Conservation (phyloP, 2,113 vertebrate genomes). For the Cyprinodon tularosa region DNA sequence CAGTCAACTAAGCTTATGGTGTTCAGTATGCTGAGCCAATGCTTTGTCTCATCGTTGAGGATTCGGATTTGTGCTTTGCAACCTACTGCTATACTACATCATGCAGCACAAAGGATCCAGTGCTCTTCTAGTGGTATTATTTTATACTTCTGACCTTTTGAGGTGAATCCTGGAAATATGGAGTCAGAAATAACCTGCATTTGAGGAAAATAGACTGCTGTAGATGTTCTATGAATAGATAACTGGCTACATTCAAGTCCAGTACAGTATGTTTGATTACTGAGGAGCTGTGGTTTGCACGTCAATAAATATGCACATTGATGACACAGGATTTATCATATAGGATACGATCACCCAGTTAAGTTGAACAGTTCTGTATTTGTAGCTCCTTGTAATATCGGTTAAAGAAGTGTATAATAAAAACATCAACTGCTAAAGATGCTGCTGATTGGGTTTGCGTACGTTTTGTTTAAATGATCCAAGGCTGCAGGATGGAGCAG, state of each 20-base stretch:
- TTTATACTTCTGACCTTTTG: conserved; percentile 26
- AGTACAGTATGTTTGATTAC: conserved; percentile 61
- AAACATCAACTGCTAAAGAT: conserved; percentile 22
- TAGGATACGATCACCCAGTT: conserved; percentile 22
- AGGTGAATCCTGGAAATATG: conserved; percentile 36
- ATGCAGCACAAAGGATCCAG: conserved; percentile 52
- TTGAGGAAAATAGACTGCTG: conserved; percentile 52
- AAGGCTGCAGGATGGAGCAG: conserved; percentile 52
- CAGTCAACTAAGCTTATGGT: conserved; percentile 64
- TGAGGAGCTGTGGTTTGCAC: conserved; percentile 44
- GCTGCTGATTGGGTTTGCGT: conserved; percentile 14
- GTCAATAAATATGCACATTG: conserved; percentile 55
- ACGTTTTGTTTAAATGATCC: conserved; percentile 17
- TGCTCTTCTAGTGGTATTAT: conserved; percentile 31
- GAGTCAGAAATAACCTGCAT: conserved; percentile 29
- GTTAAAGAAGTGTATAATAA: conserved; percentile 2
- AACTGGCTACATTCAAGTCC: conserved; percentile 72
- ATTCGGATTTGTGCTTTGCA: conserved; percentile 48
- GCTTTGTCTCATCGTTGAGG: conserved; percentile 48
- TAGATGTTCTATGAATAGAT: conserved; percentile 45
- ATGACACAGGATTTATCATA: conserved; percentile 27
- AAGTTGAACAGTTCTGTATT: conserved; percentile 28
- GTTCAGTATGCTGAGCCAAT: conserved; percentile 40
- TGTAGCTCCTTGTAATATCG: conserved; percentile 1
- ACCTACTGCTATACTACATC: conserved; percentile 38